phyloP scores from a whole-genome alignment of 2,113 vertebrate genomes.

The Tupaia chinensis region DNA sequence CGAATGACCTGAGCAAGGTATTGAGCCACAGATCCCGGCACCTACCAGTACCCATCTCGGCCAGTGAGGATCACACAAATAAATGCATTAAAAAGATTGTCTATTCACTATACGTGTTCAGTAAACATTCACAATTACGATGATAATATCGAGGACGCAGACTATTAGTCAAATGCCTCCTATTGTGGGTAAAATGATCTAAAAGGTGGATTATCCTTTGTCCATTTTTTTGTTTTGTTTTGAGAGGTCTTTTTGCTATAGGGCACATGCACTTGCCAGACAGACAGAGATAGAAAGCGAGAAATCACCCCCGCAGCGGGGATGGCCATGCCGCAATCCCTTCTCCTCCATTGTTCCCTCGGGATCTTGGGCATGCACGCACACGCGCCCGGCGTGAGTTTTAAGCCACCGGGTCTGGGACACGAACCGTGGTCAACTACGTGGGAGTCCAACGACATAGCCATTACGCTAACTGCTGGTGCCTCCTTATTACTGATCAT shows the following conservation, averaged over 20 bases:
- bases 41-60: background rate
- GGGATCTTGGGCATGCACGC: too few relatives aligned
- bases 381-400: too few relatives aligned
- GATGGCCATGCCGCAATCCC: too few relatives aligned
- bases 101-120: background rate
- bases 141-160: background rate
- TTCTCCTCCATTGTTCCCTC: too few relatives aligned
- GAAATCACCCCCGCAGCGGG: too few relatives aligned
- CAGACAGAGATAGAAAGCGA: too few relatives aligned
- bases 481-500: background rate
- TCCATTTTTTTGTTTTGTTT: background rate
- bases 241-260: too few relatives aligned
- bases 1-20: background rate
- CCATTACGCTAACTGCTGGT: too few relatives aligned
- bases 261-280: too few relatives aligned
- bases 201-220: conserved; percentile 33
- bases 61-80: background rate
- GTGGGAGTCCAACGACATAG: too few relatives aligned
- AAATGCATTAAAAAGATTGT: background rate
- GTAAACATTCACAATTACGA: background rate
- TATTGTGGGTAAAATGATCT: background rate
- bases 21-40: background rate
- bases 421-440: too few relatives aligned
- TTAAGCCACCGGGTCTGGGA: too few relatives aligned
- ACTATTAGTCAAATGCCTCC: background rate